Conservation (phyloP, 2,888 invertebrate species). For the Cantharis flavilabris region DNA sequence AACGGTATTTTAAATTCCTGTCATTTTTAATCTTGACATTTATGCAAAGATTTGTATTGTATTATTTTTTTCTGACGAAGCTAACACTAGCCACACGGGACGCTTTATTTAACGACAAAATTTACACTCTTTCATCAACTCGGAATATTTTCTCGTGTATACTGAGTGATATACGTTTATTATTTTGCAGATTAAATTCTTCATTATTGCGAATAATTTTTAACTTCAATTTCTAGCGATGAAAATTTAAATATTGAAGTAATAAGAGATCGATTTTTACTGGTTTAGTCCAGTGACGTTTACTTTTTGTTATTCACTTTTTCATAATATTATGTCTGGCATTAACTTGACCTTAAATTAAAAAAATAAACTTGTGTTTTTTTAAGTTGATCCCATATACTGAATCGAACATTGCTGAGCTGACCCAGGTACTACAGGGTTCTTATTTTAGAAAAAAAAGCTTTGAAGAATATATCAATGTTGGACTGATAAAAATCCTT, state of each 20-base stretch:
- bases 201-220: background rate
- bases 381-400: too few species aligned
- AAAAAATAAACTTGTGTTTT: too few species aligned
- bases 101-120: background rate
- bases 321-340: too few species aligned
- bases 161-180: background rate
- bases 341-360: too few species aligned
- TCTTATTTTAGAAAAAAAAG: background rate
- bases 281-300: background rate
- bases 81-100: background rate
- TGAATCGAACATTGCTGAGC: background rate
- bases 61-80: background rate
- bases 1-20: background rate
- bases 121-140: background rate
- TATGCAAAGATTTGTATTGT: background rate
- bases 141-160: background rate
- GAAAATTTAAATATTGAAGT: background rate
- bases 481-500: background rate
- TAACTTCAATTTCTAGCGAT: background rate
- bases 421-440: too few species aligned
- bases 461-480: background rate
- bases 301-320: too few species aligned
- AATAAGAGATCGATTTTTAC: background rate
- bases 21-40: background rate
- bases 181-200: background rate